Evolutionary conservation across 2,888 invertebrate species (phyloP), one percentile per base, ranked within the genome.

Genomic region (Venusia cambrica): DNA sequence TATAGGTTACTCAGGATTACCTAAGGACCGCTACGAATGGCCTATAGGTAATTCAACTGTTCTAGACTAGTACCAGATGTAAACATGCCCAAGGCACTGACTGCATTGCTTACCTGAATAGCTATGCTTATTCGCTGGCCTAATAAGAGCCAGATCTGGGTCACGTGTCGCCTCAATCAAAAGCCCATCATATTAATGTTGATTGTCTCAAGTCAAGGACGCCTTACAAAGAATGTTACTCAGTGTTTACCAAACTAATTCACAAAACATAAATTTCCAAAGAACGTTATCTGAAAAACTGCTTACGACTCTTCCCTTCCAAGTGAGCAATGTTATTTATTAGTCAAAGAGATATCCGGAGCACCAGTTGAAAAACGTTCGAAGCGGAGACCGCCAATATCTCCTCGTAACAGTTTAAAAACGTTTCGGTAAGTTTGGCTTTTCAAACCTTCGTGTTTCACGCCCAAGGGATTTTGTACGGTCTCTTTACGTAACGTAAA

Each of bases 401-500:
- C 69, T 75, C 67, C 52, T 48, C 54, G 45, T 65, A 65, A 66
- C 62, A 66, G 71, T 71, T 72, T 77, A 71, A 77, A 73, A 73
- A 67, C 72, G 60, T 56, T 65, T 64, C 47, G 60, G 63, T 66
- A 65, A 73, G 57, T 69, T 73, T 61, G 62, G 59, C 54, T 63
- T 68, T 65, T 50, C 53, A 65, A 69, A 68, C 64, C 65, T 66
- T 63, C 65, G 62, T 65, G 73, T 74, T 73, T 73, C 69, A 60
- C 56, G 57, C 57, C 62, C 54, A 48, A 59, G 57, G 65, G 65
- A 69, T 72, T 71, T 69, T 62, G 52, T 64, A 60, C 58, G 53
- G 54, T 53, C 53, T 54, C 57, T 59, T 55, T 65, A 54, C 48
- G 51, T 53, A 54, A 57, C 53, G 50, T 50, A 48, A 55, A 48